A percentile compares a stretch with the other conserved stretches of the same genome.
These are phyloP conservation scores for Macrotrachela quadricornifera DNA, from an alignment of 1,140 invertebrate species.

Conservation along the genomic window DNA sequence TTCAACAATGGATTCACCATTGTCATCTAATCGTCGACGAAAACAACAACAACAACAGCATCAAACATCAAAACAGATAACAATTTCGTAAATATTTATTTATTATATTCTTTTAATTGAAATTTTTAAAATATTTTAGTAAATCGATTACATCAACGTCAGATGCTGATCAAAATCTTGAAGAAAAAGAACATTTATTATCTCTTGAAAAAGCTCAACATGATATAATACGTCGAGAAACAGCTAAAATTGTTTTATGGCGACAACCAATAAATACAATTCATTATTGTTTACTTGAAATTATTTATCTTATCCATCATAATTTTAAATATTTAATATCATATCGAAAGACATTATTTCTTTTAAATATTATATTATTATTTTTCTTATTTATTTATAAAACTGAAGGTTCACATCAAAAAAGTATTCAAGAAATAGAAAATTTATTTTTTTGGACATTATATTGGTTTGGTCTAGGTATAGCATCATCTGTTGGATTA, in stretches of 20 bases:
- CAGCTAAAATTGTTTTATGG: conserved; percentile 56
- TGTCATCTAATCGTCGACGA: no score
- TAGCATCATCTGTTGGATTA: conserved; percentile 83
- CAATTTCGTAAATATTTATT: no score
- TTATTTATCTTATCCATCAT: conserved; percentile 35
- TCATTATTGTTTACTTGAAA: conserved; percentile 59
- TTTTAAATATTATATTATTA: conserved; percentile 25
- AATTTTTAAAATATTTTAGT: no score
- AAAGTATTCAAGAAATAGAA: conserved; percentile 28
- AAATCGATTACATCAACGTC: no score
- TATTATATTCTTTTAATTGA: no score
- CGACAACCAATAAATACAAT: conserved; percentile 55
- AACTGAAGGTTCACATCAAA: conserved; percentile 36
- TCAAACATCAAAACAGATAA: no score
- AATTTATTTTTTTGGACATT: conserved; percentile 46
- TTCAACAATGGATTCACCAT: no score
- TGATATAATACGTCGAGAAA: no score
- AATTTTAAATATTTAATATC: conserved; percentile 23
- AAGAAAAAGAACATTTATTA: no score
- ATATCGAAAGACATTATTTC: conserved; percentile 21
- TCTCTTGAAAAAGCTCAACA: conserved; percentile 1
- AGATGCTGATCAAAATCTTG: no score
- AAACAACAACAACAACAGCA: no score
- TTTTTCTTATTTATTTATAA: conserved; percentile 28
- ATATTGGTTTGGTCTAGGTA: conserved; percentile 83